A percentile compares a stretch with the other conserved stretches of the same genome.
Conservation (phyloP, 2,797 vertebrate genomes). For the Netta rufina region DNA sequence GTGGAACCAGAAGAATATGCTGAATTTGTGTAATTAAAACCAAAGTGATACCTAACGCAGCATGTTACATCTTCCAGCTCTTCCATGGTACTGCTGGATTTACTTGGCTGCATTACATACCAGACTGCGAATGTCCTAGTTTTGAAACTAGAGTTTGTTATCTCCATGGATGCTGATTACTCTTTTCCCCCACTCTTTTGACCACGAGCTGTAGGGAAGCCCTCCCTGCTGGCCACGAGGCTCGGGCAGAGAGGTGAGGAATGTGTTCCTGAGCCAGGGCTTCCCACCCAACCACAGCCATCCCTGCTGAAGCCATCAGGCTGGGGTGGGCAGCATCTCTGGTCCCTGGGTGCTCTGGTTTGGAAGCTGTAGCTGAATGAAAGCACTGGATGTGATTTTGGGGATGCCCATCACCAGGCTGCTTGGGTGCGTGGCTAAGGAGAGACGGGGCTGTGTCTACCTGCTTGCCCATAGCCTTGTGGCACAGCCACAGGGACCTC, state of each 20-base stretch:
- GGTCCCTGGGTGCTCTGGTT: background rate
- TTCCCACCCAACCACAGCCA: background rate
- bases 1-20: background rate
- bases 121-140: background rate
- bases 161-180: background rate
- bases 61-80: background rate
- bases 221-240: fast-evolving
- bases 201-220: background rate
- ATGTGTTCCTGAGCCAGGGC: fast-evolving
- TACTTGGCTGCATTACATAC: background rate
- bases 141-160: background rate
- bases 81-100: background rate
- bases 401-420: fast-evolving
- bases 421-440: background rate
- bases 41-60: background rate
- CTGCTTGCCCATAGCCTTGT: background rate
- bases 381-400: background rate
- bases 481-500: background rate
- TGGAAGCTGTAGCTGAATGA: background rate
- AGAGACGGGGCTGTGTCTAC: fast-evolving
- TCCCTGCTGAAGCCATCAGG: background rate
- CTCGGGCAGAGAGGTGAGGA: background rate
- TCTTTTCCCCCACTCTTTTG: background rate
- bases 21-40: background rate
- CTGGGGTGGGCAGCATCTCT: background rate